Base-by-base conservation (phyloP, 2,113 vertebrate genomes). In the Corythoichthys haematopterus region DNA sequence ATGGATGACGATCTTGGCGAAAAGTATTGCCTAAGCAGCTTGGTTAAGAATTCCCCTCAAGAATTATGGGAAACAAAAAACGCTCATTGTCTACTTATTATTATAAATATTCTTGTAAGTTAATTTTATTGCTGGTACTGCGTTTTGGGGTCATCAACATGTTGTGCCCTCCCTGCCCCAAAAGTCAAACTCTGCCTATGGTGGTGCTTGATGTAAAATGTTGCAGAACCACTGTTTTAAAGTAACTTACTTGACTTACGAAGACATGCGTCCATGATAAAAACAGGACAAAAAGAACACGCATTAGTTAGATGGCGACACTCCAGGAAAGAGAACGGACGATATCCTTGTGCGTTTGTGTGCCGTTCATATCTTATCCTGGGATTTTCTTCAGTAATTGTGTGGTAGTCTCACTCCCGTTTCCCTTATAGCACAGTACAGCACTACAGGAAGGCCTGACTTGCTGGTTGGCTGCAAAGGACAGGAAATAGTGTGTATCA, bases 401-500 rank as follows among this genome's bases (percentile, higher is more conserved):
- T 81, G 83, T 76, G 74, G 71, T 60, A 38, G 65, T 71, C 69
- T 63, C 64, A 77, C 80, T 79, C 73, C 67, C 50, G 56, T 87
- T 87, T 90, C 85, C 88, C 67, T n/a, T n/a, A n/a, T n/a, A n/a
- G n/a, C n/a, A n/a, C 55, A 80, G 78, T 68, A 50, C 71, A 81
- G 76, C 67, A n/a, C 64, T 68, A 81, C 89, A 91, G 90, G 90
- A 91, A 91, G 68, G n/a, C 65, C 79, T 69, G 79, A 72, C 80
- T 79, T 80, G 71, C 74, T 80, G 80, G 78, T 80, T 63, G 82
- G 82, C 87, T 77, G 78, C 77, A 83, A 78, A 88, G 88, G 86
- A 90, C 90, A 90, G 88, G 89, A 91, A 92, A 81, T 76, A 20
- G 83, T 80, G 76, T 81, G 77, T 82, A 82, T 89, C 85, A 82